Percentiles rank a stretch among this genome's conserved stretches.
These are phyloP conservation scores for Xiphydria camelus DNA, from an alignment of 2,888 invertebrate species.

Conservation along the genomic window DNA sequence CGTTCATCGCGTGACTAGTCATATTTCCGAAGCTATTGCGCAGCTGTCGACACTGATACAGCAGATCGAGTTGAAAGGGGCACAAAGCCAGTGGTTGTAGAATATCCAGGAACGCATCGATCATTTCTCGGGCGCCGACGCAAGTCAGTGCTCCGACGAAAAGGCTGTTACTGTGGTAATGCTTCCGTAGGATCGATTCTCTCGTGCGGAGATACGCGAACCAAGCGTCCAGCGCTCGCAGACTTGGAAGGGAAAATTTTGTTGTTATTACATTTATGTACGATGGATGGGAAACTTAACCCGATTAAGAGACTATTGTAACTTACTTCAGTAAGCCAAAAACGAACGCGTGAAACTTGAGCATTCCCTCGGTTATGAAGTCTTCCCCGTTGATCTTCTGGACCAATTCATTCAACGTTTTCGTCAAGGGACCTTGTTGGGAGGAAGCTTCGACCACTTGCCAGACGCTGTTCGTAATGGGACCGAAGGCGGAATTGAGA, in stretches of 20 bases:
- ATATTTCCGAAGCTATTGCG: constrained; percentile 76
- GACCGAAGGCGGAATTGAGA: constrained; percentile 82
- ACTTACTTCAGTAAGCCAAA: constrained; percentile 84
- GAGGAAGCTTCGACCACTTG: constrained; percentile 87
- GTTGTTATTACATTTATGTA: neutral
- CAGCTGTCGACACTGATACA: constrained; percentile 77
- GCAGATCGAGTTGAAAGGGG: constrained; percentile 80
- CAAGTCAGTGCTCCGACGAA: constrained; percentile 65
- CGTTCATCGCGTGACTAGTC: constrained; percentile 63
- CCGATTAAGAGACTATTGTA: neutral
- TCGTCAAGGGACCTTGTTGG: constrained; percentile 83
- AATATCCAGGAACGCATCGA: constrained; percentile 76
- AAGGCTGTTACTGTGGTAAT: constrained; percentile 77
- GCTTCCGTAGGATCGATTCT: constrained; percentile 78
- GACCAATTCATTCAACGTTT: constrained; percentile 81
- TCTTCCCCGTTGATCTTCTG: constrained; percentile 82
- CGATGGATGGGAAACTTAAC: neutral
- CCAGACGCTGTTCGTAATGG: constrained; percentile 86
- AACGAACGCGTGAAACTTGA: constrained; percentile 88
- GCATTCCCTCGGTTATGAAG: constrained; percentile 78
- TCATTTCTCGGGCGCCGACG: constrained; percentile 59
- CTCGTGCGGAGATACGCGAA: constrained; percentile 82
- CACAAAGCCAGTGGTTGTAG: constrained; percentile 78
- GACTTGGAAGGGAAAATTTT: constrained; percentile 59
- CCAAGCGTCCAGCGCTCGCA: constrained; percentile 89